These are phyloP conservation scores for Manis pentadactyla DNA, from an alignment of 2,797 vertebrate species.

Conservation along the genomic window DNA sequence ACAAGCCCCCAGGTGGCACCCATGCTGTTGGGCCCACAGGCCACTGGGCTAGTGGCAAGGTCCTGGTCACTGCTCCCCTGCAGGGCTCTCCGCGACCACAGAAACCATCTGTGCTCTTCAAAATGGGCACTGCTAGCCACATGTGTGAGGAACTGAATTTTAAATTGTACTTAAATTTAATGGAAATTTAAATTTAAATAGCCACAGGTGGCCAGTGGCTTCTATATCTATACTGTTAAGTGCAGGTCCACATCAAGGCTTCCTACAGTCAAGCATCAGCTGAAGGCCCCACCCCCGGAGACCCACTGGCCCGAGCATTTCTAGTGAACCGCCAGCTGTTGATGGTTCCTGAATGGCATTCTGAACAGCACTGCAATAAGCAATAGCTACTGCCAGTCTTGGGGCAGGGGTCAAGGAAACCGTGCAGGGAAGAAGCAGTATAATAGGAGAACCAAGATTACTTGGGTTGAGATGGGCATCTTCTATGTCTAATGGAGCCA, in stretches of 20 bases:
- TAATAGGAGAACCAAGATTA: background rate
- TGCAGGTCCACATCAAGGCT: no score
- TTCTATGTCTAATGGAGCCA: accelerated
- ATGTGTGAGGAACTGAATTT: background rate
- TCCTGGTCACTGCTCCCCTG: accelerated
- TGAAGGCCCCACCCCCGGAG: no score
- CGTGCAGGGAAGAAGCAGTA: background rate
- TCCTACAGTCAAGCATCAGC: accelerated
- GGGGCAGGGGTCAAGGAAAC: background rate
- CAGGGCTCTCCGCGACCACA: accelerated
- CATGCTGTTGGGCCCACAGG: background rate
- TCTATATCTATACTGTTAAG: accelerated
- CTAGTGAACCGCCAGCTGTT: background rate
- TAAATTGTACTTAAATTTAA: background rate
- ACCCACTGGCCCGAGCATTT: background rate
- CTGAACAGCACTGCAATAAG: accelerated
- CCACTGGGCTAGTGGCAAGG: background rate
- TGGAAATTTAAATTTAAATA: background rate
- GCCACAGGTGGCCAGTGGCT: background rate
- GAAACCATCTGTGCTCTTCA: background rate
- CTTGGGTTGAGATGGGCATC: background rate
- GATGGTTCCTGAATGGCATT: accelerated
- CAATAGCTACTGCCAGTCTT: background rate
- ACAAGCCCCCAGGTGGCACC: no score
- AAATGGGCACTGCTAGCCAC: accelerated